Percentiles rank a stretch among this genome's conserved stretches.
These are phyloP conservation scores for Mylabris phalerata DNA, from an alignment of 1,140 invertebrate genomes.

Conservation along the genomic window DNA sequence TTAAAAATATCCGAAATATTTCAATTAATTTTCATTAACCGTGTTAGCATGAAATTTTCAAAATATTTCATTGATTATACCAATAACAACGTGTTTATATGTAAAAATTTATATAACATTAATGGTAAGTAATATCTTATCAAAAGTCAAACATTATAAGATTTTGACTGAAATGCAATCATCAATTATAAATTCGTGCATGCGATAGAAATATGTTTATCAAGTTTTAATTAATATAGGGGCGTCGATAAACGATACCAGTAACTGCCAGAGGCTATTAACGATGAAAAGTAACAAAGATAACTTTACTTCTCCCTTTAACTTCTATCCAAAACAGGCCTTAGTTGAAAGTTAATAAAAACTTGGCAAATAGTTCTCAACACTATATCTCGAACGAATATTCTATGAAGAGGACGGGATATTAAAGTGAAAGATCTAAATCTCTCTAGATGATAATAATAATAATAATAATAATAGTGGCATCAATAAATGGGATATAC, in stretches of 20 bases:
- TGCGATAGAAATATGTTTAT: slow-evolving; percentile 13
- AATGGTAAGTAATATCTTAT: no score
- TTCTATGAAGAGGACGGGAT: background rate
- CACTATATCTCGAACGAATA: slow-evolving; percentile 2
- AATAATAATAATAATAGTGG: no score
- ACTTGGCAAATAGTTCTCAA: slow-evolving; percentile 4
- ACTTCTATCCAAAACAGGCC: background rate
- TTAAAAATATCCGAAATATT: no score
- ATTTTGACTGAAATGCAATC: background rate
- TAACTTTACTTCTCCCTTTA: background rate
- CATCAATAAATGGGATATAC: no score
- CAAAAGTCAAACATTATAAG: no score
- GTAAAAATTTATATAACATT: no score
- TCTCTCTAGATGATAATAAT: no score
- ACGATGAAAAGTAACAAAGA: background rate
- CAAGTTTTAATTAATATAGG: slow-evolving; percentile 13
- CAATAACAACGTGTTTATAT: no score
- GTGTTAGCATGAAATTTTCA: no score
- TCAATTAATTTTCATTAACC: no score
- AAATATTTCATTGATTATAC: no score
- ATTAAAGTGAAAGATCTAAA: no score
- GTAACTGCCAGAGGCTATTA: background rate
- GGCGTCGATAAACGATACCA: slow-evolving; percentile 7
- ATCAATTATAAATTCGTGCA: slow-evolving; percentile 6
- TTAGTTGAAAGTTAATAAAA: slow-evolving; percentile 9